Evolutionary conservation across 1,140 invertebrate genomes (phyloP).

Genomic region (Adelges cooleyi): DNA sequence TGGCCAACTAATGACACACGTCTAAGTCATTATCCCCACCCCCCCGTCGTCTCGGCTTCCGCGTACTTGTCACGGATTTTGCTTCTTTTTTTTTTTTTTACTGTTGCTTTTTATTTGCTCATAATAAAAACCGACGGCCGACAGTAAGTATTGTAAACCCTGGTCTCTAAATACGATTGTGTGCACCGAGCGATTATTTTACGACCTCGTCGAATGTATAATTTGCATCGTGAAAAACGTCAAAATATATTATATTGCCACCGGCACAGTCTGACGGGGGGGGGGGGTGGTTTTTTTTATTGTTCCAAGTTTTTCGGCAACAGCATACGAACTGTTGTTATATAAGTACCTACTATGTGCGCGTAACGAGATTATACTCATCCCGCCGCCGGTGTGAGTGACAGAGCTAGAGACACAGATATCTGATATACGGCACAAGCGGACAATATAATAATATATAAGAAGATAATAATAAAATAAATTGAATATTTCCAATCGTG

Average conservation of each 20-base stretch:
- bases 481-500: slow-evolving; percentile 25
- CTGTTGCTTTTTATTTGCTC: slow-evolving; percentile 16
- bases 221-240: slow-evolving; percentile 23
- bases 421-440: too few species aligned
- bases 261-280: too few species aligned
- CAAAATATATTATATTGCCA: not conserved
- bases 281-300: too few species aligned
- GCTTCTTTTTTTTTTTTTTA: slow-evolving; percentile 20
- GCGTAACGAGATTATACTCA: slow-evolving; percentile 4
- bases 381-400: not conserved
- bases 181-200: not conserved
- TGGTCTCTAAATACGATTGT: not conserved
- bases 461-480: slow-evolving; percentile 15
- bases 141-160: not conserved
- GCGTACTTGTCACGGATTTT: slow-evolving; percentile 6
- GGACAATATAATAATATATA: too few species aligned
- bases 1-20: slow-evolving; percentile 14
- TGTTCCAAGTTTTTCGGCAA: not conserved
- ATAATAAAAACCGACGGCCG: slow-evolving; percentile 9
- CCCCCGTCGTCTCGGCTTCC: not conserved
- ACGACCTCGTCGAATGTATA: slow-evolving; percentile 19
- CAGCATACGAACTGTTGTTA: not conserved
- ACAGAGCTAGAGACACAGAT: too few species aligned
- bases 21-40: not conserved
- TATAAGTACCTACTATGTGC: not conserved